These are phyloP conservation scores for Delphinus delphis DNA, from an alignment of 2,113 vertebrate genomes.

Conservation along the genomic window DNA sequence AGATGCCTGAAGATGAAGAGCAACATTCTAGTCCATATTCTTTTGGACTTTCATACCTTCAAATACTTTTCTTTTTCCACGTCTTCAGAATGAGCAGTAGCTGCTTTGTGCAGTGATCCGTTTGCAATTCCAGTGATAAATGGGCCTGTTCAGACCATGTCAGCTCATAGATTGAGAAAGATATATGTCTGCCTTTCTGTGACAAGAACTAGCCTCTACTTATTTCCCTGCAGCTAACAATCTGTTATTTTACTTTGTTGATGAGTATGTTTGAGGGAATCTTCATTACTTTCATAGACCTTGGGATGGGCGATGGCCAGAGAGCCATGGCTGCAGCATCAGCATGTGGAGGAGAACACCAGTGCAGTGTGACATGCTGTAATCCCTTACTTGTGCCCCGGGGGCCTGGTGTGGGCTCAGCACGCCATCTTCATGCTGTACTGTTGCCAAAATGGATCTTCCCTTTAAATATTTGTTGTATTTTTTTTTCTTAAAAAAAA, in stretches of 20 bases:
- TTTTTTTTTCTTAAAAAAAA: not conserved
- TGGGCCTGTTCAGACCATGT: slow-evolving; percentile 86
- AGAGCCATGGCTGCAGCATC: not conserved
- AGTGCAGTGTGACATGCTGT: too few relatives aligned
- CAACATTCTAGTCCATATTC: not conserved
- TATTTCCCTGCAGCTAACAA: slow-evolving; percentile 88
- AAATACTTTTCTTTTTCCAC: slow-evolving; percentile 87
- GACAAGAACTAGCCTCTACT: slow-evolving; percentile 91
- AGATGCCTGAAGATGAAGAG: slow-evolving; percentile 67
- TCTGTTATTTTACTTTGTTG: slow-evolving; percentile 92
- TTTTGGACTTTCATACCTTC: slow-evolving; percentile 83
- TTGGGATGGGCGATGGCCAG: not conserved
- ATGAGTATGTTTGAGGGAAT: slow-evolving; percentile 81
- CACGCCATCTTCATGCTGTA: not conserved
- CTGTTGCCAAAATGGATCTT: not conserved
- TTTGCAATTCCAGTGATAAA: slow-evolving; percentile 91
- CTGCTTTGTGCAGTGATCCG: slow-evolving; percentile 89
- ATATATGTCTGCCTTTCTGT: slow-evolving; percentile 87
- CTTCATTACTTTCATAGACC: not conserved
- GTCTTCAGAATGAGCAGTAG: slow-evolving; percentile 89
- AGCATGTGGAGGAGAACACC: not conserved
- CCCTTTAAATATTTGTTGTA: not conserved
- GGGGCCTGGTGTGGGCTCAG: not conserved
- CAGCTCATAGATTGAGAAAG: slow-evolving; percentile 84
- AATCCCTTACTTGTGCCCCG: not conserved